Conservation (phyloP, 2,888 invertebrate species). For the Xestoiulus laeticollis region DNA sequence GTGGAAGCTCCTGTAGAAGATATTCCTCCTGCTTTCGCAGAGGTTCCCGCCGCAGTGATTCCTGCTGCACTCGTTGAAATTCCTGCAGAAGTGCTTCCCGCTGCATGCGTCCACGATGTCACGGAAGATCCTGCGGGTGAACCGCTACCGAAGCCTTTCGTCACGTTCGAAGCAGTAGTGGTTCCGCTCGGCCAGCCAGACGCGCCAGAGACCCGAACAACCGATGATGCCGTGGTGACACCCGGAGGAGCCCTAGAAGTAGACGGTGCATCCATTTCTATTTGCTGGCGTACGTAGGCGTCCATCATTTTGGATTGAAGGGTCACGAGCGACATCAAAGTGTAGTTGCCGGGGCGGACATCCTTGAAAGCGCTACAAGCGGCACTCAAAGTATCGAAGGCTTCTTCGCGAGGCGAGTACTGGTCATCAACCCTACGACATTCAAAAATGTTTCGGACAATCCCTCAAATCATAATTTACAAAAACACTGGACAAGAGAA, state of each 20-base stretch:
- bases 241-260: neutral
- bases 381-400: neutral
- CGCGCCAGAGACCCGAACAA: neutral
- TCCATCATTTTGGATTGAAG: conserved; percentile 42
- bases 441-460: too few relatives aligned
- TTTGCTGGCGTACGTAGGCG: neutral
- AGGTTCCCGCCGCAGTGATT: neutral
- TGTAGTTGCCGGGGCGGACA: neutral
- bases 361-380: conserved; percentile 18
- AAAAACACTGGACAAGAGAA: too few relatives aligned
- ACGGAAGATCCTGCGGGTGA: too few relatives aligned
- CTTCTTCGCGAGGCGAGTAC: neutral
- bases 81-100: neutral
- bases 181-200: neutral
- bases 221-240: neutral
- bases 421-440: neutral
- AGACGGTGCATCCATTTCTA: neutral
- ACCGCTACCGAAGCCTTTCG: neutral
- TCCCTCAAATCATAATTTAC: neutral
- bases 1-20: neutral
- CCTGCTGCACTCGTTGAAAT: neutral
- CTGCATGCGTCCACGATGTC: too few relatives aligned
- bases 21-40: neutral
- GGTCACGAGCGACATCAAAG: neutral
- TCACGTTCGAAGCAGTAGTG: neutral